These are phyloP conservation scores for Scolopax rusticola DNA, from an alignment of 2,797 vertebrate genomes.

Conservation along the genomic window DNA sequence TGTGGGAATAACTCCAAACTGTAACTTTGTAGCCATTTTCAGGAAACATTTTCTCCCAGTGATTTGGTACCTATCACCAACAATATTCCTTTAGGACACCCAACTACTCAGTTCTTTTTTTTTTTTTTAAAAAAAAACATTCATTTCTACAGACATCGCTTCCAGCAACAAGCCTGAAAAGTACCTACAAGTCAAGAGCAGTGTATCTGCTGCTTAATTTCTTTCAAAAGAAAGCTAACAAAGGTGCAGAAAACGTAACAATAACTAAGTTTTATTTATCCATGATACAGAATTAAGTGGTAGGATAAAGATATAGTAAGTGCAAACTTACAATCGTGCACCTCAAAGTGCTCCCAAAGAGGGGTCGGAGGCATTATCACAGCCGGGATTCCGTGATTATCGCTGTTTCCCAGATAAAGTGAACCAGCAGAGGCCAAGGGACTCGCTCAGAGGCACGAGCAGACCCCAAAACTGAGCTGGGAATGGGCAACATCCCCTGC, in stretches of 20 bases:
- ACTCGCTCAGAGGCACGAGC: rapidly evolving
- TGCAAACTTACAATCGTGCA: background rate
- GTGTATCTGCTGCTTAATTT: background rate
- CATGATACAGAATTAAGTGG: background rate
- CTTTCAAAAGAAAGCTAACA: background rate
- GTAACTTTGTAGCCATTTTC: background rate
- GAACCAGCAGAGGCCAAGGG: rapidly evolving
- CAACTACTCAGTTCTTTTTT: background rate
- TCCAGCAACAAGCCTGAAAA: background rate
- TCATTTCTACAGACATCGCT: background rate
- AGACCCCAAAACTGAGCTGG: too few species aligned
- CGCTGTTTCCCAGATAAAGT: background rate
- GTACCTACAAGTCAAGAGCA: background rate
- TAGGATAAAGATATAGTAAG: background rate
- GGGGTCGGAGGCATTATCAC: background rate
- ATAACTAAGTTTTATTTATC: background rate
- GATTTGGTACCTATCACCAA: background rate
- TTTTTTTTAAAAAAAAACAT: background rate
- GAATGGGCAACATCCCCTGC: background rate
- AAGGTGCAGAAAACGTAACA: background rate
- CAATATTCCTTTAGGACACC: background rate
- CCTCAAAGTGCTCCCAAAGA: background rate
- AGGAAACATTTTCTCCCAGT: background rate
- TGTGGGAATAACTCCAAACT: background rate
- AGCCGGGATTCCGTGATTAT: background rate